A percentile compares a stretch with the other conserved stretches of the same genome.
Conservation (phyloP, 2,888 invertebrate genomes). For the Allacma fusca region DNA sequence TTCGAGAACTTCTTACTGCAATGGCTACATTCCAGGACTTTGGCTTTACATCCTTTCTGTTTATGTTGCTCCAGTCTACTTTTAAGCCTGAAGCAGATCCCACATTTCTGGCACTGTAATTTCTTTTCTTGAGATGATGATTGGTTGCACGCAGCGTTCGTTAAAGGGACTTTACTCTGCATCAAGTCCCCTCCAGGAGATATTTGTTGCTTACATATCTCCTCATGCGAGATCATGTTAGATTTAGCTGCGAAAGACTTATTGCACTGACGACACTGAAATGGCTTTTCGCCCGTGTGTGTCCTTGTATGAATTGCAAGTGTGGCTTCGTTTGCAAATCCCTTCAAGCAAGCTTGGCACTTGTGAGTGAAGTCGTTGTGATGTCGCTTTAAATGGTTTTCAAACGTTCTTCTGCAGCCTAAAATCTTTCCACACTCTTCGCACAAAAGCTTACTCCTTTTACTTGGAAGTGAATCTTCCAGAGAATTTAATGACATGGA, state of each 20-base stretch:
- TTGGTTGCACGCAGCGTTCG: neutral
- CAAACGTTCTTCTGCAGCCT: constrained; percentile 42
- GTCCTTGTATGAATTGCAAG: constrained; percentile 16
- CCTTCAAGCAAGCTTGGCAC: constrained; percentile 25
- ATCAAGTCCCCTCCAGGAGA: neutral
- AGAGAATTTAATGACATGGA: neutral
- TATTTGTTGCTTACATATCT: neutral
- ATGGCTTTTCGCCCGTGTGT: constrained; percentile 37
- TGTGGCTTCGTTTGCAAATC: constrained; percentile 3
- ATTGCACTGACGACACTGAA: neutral
- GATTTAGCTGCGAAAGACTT: constrained; percentile 39
- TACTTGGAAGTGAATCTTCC: neutral
- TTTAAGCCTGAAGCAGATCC: constrained; percentile 16
- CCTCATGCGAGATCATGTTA: constrained; percentile 28
- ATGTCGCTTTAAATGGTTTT: constrained; percentile 47
- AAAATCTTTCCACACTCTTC: constrained; percentile 46
- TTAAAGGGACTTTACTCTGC: neutral
- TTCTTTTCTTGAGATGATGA: neutral
- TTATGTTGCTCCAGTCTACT: constrained; percentile 7
- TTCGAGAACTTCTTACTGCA: constrained; percentile 31
- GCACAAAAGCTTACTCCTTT: constrained; percentile 43
- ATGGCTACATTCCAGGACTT: neutral
- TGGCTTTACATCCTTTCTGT: constrained; percentile 18
- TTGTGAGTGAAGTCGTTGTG: constrained; percentile 23
- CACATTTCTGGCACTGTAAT: constrained; percentile 27